phyloP scores from a whole-genome alignment of 2,113 vertebrate species.

The Notarius lentiginosus region DNA sequence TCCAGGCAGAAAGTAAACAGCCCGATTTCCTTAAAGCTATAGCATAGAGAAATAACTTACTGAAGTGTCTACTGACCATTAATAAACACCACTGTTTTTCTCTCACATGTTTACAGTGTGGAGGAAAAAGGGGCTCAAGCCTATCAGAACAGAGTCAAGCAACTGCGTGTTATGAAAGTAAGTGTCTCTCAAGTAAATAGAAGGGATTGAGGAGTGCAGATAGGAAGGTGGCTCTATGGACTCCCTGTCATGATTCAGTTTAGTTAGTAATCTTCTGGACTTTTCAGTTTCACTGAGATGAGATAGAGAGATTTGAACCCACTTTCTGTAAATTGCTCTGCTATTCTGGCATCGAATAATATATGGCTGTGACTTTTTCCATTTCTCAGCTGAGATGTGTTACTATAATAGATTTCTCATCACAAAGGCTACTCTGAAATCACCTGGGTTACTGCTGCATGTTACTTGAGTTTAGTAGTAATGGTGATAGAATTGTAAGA shows the following conservation, averaged over 20 bases:
- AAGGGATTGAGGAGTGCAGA: conserved; percentile 48
- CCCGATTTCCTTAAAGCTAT: conserved; percentile 26
- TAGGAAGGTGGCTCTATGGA: conserved; percentile 43
- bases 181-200: conserved; percentile 54
- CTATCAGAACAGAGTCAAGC: conserved; percentile 21
- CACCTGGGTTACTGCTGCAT: conserved; percentile 16
- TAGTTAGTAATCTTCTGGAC: conserved; percentile 46
- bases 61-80: conserved; percentile 35
- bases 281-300: conserved; percentile 45
- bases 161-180: conserved; percentile 46
- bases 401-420: conserved; percentile 35
- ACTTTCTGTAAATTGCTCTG: conserved; percentile 55
- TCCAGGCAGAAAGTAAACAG: conserved; percentile 17
- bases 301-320: conserved; percentile 49
- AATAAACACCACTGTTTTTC: conserved; percentile 34
- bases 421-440: conserved; percentile 28
- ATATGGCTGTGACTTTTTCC: conserved; percentile 36
- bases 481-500: conserved; percentile 18
- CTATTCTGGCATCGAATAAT: conserved; percentile 46
- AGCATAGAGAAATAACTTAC: conserved; percentile 34
- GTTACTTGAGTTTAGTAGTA: conserved; percentile 23
- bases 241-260: conserved; percentile 46
- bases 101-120: conserved; percentile 21
- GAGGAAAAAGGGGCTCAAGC: conserved; percentile 25
- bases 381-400: conserved; percentile 35